Evolutionary conservation across 2,888 invertebrate species (phyloP).

Genomic region (Isotomurus palustris): DNA sequence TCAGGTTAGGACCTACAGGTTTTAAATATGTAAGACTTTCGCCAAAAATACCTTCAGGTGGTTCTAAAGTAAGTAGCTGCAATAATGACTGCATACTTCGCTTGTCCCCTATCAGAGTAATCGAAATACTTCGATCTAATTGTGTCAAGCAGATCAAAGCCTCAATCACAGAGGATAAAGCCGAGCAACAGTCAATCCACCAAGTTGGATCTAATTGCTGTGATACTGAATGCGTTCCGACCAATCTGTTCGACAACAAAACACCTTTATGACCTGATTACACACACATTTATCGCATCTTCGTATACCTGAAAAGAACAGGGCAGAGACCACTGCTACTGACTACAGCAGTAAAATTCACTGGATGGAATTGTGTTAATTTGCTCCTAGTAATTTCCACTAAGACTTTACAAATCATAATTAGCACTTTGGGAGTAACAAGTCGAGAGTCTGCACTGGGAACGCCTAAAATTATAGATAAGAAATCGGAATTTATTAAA

Average conservation of each 20-base stretch:
- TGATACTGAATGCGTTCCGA: conserved; percentile 22
- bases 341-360: conserved; percentile 8
- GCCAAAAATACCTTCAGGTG: not conserved
- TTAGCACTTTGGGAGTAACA: conserved; percentile 32
- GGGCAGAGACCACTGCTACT: conserved; percentile 28
- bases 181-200: conserved; percentile 33
- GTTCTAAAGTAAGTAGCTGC: conserved; percentile 13
- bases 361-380: conserved; percentile 10
- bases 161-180: conserved; percentile 30
- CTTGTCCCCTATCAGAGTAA: conserved; percentile 30
- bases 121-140: conserved; percentile 18
- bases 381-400: conserved; percentile 13
- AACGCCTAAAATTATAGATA: not conserved
- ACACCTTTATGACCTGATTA: no score
- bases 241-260: conserved; percentile 28
- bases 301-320: conserved; percentile 35
- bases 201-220: conserved; percentile 15
- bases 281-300: no score
- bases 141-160: conserved; percentile 23
- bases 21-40: not conserved
- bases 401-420: conserved; percentile 28
- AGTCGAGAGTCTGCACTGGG: conserved; percentile 7
- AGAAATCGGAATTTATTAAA: no score
- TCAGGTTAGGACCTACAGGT: no score
- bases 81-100: conserved; percentile 17